Percentiles rank a stretch among this genome's conserved stretches.
These are phyloP conservation scores for Lasioglossum calceatum DNA, from an alignment of 2,888 invertebrate genomes.

Conservation along the genomic window DNA sequence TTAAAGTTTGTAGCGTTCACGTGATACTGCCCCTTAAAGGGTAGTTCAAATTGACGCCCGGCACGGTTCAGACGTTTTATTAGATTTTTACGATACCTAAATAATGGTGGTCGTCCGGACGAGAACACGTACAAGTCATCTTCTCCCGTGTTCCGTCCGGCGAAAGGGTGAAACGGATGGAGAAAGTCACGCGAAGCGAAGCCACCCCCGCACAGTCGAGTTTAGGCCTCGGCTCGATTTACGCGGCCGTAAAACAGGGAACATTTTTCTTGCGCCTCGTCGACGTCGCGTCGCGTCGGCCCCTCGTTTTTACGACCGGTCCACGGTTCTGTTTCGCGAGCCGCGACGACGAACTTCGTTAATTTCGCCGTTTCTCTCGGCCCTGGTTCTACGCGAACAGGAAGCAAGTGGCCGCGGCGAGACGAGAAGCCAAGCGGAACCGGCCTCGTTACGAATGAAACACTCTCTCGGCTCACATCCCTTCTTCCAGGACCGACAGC, in stretches of 20 bases:
- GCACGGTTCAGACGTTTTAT: not conserved
- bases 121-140: not conserved
- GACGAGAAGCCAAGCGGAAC: not conserved
- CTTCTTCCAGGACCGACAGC: not conserved
- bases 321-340: not conserved
- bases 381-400: not conserved
- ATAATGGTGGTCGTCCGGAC: constrained; percentile 3
- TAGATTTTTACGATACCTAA: constrained; percentile 19
- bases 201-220: not conserved
- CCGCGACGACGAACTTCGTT: constrained; percentile 14
- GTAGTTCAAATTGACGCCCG: not conserved
- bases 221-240: not conserved
- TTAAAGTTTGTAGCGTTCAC: not conserved
- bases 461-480: not conserved
- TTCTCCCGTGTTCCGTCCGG: not conserved
- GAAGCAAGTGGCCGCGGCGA: constrained; percentile 2
- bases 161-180: not conserved
- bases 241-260: constrained; percentile 1
- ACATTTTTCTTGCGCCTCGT: constrained; percentile 4
- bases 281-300: not conserved
- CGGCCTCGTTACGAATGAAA: constrained; percentile 16
- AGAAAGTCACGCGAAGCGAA: constrained; percentile 14
- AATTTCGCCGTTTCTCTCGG: constrained; percentile 26
- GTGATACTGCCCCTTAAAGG: not conserved
- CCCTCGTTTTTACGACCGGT: not conserved